Conservation (phyloP, 2,113 vertebrate species). For the Heterotilapia buettikoferi region DNA sequence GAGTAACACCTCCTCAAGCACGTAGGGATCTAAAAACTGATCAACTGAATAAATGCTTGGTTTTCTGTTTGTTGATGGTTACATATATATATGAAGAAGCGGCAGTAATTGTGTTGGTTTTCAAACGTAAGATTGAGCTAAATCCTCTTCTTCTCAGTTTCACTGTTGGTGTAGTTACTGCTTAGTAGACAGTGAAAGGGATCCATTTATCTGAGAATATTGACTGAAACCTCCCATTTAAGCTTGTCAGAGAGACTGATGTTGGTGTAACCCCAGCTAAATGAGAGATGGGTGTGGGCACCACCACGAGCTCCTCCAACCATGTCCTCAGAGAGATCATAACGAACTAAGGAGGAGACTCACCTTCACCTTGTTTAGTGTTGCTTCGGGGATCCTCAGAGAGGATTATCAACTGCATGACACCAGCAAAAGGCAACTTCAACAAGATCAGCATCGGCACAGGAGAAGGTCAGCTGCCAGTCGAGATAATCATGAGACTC, state of each 20-base stretch:
- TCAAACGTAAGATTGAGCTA: not conserved
- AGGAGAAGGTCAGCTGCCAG: not conserved
- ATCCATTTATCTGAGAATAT: not conserved
- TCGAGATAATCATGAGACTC: not conserved
- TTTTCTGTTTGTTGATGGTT: not conserved
- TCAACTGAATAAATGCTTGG: not conserved
- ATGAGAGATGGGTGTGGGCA: not conserved
- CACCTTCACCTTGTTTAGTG: not conserved
- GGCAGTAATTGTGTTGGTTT: not conserved
- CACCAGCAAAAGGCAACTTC: not conserved
- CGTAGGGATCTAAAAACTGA: not conserved
- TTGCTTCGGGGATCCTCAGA: not conserved
- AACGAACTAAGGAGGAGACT: not conserved
- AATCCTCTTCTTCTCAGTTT: not conserved
- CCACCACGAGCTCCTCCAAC: not conserved
- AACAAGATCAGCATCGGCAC: not conserved
- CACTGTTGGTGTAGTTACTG: not conserved
- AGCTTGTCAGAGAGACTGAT: not conserved
- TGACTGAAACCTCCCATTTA: not conserved
- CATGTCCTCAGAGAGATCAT: not conserved
- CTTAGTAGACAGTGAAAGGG: not conserved
- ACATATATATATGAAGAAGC: not conserved
- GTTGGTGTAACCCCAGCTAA: not conserved
- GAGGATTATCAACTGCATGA: not conserved
- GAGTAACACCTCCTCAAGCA: not conserved